These are phyloP conservation scores for Meles meles DNA, from an alignment of 2,113 vertebrate species.

Conservation along the genomic window DNA sequence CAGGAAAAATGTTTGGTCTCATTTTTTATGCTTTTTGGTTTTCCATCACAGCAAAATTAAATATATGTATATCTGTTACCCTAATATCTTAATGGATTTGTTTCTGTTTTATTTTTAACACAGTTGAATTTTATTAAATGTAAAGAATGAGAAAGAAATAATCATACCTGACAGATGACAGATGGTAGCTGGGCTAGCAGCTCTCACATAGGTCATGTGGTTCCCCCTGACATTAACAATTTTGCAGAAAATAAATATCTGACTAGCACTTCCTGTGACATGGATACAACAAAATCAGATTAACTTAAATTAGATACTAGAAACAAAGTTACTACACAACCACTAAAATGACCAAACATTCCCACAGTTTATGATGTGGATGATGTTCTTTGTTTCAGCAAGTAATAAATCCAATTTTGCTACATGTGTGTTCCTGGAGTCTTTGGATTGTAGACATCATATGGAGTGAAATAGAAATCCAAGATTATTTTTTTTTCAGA, in stretches of 20 bases:
- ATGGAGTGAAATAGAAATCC: background rate
- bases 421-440: background rate
- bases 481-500: background rate
- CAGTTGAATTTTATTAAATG: background rate
- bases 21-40: background rate
- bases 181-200: background rate
- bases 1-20: background rate
- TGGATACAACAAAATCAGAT: background rate
- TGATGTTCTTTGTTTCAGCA: background rate
- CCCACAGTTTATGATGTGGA: background rate
- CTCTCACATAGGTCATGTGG: background rate
- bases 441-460: background rate
- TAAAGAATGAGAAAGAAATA: background rate
- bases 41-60: background rate
- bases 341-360: background rate
- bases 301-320: background rate
- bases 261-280: background rate
- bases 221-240: background rate
- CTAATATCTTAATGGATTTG: background rate
- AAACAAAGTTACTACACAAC: background rate
- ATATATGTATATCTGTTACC: background rate
- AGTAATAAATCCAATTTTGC: background rate
- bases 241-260: background rate
- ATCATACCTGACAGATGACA: background rate
- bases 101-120: background rate